Percentiles rank a stretch among this genome's conserved stretches.
Conservation (phyloP, 2,797 vertebrate genomes). For the Buceros bicornis region DNA sequence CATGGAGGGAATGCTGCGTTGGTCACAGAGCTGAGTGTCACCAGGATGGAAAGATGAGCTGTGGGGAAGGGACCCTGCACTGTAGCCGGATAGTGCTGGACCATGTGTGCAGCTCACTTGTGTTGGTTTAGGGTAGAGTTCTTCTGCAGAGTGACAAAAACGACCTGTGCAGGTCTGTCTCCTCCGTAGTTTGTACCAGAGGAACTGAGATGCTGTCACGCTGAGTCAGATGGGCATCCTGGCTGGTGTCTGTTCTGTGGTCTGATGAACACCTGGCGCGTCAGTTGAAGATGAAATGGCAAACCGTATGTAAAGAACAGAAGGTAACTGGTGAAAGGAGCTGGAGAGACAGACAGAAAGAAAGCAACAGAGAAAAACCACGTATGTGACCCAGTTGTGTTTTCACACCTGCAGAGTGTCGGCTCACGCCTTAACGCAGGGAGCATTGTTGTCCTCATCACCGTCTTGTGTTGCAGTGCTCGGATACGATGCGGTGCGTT, state of each 20-base stretch:
- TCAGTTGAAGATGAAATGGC: not conserved
- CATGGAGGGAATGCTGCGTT: accelerated
- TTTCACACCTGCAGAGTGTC: not conserved
- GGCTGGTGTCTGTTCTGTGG: not conserved
- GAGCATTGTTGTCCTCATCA: not conserved
- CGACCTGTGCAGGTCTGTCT: not conserved
- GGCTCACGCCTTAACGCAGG: not conserved
- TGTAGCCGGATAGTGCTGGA: accelerated
- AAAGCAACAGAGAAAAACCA: not conserved
- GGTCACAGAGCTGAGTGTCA: not conserved
- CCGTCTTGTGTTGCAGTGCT: not conserved
- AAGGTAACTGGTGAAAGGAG: not conserved
- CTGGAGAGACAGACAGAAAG: not conserved
- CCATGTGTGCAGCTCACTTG: accelerated
- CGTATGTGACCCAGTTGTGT: not conserved
- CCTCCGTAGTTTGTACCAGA: not conserved
- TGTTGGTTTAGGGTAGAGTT: not conserved
- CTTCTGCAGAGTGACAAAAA: too few relatives aligned
- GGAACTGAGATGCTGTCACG: accelerated
- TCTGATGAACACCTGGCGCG: constrained; percentile 14
- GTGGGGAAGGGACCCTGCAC: accelerated
- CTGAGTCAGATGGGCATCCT: accelerated
- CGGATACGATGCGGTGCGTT: accelerated
- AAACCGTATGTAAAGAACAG: not conserved
- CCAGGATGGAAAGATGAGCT: not conserved